phyloP scores from a whole-genome alignment of 2,888 invertebrate species.

The Andrena bucephala region DNA sequence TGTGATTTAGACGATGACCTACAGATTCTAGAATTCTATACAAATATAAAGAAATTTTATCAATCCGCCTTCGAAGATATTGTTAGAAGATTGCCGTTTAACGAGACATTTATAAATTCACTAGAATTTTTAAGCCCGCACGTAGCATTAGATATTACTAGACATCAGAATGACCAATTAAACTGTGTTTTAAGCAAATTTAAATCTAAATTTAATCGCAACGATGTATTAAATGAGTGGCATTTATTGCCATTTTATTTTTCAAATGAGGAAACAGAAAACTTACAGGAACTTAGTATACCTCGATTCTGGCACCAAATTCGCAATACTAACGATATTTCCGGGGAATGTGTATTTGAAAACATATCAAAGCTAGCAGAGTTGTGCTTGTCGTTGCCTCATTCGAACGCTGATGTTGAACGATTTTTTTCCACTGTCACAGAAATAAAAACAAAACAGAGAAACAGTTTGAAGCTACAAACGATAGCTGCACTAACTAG shows the following conservation, averaged over 20 bases:
- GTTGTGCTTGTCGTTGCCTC: not conserved
- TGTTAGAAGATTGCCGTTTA: not conserved
- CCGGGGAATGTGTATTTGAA: not conserved
- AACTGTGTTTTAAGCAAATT: not conserved
- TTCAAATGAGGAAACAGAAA: not conserved
- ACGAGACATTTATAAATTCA: not conserved
- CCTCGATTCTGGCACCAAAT: not conserved
- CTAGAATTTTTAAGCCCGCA: not conserved
- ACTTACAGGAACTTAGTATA: not conserved
- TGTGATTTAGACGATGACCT: not conserved
- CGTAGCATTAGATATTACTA: not conserved
- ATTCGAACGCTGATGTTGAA: not conserved
- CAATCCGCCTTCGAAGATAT: not conserved
- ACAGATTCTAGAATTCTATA: not conserved
- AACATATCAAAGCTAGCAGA: not conserved
- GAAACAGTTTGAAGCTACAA: slow-evolving; percentile 3
- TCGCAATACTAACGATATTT: not conserved
- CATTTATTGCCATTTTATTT: not conserved
- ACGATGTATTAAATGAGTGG: slow-evolving; percentile 4
- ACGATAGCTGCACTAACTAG: not conserved
- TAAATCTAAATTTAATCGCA: not conserved
- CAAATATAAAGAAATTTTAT: slow-evolving; percentile 8
- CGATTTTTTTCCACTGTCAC: not conserved
- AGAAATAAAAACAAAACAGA: not conserved
- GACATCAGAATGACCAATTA: not conserved